These are phyloP conservation scores for Alcedo quadribrachys DNA, from an alignment of 2,797 vertebrate genomes.

Conservation along the genomic window DNA sequence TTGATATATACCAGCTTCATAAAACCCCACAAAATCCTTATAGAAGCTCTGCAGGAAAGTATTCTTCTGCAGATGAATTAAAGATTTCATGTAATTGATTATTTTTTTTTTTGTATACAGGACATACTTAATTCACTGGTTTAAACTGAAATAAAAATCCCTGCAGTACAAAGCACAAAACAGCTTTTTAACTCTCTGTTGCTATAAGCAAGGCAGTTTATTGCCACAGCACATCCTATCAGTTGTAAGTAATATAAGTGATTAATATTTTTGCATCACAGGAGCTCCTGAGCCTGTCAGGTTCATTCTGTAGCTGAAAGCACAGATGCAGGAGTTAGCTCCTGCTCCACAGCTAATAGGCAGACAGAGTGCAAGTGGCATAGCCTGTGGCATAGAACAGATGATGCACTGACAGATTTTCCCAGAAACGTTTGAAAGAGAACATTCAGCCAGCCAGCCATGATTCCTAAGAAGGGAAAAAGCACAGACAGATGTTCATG, in stretches of 20 bases:
- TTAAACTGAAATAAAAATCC: neutral
- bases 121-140: neutral
- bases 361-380: neutral
- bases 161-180: neutral
- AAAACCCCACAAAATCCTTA: neutral
- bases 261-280: neutral
- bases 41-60: neutral
- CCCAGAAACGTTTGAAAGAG: neutral
- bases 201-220: neutral
- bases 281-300: neutral
- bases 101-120: neutral
- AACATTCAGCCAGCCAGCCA: neutral
- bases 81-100: neutral
- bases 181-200: neutral
- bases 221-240: neutral
- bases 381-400: neutral
- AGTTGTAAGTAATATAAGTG: neutral
- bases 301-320: neutral
- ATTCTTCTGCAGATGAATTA: neutral
- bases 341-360: neutral
- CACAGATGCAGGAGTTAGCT: neutral
- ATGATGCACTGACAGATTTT: neutral
- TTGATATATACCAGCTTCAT: neutral
- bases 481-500: fast-evolving
- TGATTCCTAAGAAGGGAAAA: neutral